Conservation (phyloP, 2,888 invertebrate genomes). For the Congeria kusceri region DNA sequence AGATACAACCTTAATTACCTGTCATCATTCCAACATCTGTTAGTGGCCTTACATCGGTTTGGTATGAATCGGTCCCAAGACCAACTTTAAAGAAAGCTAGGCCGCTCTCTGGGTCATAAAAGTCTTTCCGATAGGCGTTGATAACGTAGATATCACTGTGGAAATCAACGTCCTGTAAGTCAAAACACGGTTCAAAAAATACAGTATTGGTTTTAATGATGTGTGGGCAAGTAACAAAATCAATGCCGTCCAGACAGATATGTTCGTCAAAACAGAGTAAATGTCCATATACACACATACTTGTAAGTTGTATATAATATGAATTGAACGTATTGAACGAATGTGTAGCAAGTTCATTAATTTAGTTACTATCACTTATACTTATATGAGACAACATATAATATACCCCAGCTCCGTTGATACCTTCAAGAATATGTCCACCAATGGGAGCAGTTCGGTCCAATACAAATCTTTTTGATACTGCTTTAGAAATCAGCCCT, state of each 20-base stretch:
- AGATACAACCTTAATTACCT: conserved; percentile 31
- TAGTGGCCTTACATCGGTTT: conserved; percentile 49
- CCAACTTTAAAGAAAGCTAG: conserved; percentile 59
- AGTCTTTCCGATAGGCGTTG: conserved; percentile 57
- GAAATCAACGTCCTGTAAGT: conserved; percentile 42
- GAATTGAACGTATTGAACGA: too few relatives aligned
- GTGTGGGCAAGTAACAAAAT: too few relatives aligned
- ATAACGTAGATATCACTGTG: conserved; percentile 28
- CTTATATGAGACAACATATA: not conserved
- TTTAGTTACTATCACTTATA: too few relatives aligned
- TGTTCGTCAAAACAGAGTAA: too few relatives aligned
- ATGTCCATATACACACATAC: too few relatives aligned
- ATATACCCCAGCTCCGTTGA: not conserved
- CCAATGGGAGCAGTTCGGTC: conserved; percentile 18
- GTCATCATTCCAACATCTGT: conserved; percentile 55
- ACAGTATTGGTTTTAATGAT: too few relatives aligned
- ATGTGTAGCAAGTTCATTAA: too few relatives aligned
- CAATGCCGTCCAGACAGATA: too few relatives aligned
- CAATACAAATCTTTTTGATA: not conserved
- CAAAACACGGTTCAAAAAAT: too few relatives aligned
- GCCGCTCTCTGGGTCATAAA: conserved; percentile 61
- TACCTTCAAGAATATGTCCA: conserved; percentile 24
- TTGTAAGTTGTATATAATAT: too few relatives aligned
- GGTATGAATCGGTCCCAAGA: conserved; percentile 55
- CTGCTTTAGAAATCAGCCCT: conserved; percentile 6